These are phyloP conservation scores for Phyllotis vaccarum DNA, from an alignment of 2,797 vertebrate genomes.

Conservation along the genomic window DNA sequence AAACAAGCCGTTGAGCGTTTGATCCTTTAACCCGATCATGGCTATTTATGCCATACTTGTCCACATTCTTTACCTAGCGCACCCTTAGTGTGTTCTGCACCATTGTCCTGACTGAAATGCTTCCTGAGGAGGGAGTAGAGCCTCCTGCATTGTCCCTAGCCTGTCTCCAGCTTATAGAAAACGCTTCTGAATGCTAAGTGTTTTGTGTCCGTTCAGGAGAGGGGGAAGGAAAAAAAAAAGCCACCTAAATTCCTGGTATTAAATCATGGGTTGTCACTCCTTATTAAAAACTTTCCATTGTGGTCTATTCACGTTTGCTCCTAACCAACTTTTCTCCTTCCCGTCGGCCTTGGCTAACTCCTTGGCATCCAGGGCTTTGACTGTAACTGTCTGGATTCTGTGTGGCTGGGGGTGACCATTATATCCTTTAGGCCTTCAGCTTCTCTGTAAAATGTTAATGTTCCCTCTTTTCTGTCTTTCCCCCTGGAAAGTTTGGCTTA, in stretches of 20 bases:
- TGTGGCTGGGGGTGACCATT: background rate
- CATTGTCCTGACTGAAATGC: conserved; percentile 69
- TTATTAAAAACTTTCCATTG: conserved; percentile 66
- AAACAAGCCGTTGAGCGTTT: conserved; percentile 71
- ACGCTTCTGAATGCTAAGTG: conserved; percentile 72
- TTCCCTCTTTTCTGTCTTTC: background rate
- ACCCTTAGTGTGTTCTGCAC: background rate
- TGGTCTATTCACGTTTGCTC: background rate
- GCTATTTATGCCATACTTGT: conserved; percentile 70
- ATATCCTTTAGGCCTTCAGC: conserved; percentile 23
- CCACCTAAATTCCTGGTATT: conserved; percentile 36
- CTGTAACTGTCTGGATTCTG: conserved; percentile 29
- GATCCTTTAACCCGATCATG: conserved; percentile 66
- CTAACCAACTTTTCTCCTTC: background rate
- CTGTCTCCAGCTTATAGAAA: conserved; percentile 70
- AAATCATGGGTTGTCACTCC: conserved; percentile 33
- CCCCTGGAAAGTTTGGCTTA: conserved; percentile 1
- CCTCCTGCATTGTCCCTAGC: conserved; percentile 61
- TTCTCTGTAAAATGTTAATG: background rate
- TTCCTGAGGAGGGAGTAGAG: conserved; percentile 64
- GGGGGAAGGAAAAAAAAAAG: background rate
- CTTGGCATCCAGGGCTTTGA: conserved; percentile 48
- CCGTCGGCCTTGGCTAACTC: conserved; percentile 38
- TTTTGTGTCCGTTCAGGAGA: conserved; percentile 68
- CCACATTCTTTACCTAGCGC: conserved; percentile 62